Conservation (phyloP, 2,113 vertebrate genomes). For the Acrocephalus arundinaceus region DNA sequence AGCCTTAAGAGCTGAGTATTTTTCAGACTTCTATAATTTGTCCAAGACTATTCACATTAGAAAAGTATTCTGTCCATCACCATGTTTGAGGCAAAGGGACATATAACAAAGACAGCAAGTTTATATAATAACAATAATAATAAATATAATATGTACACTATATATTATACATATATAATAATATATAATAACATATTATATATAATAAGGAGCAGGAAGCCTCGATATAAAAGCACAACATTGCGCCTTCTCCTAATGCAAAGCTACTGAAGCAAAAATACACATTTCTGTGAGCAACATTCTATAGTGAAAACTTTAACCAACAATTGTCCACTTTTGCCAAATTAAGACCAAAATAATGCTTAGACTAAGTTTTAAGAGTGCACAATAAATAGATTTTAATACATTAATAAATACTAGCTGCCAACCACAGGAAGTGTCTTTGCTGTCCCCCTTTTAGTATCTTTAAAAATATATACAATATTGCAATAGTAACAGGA, state of each 20-base stretch:
- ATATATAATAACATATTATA: neutral
- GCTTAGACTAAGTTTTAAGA: neutral
- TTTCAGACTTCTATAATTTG: neutral
- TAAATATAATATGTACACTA: neutral
- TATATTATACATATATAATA: neutral
- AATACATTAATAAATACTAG: neutral
- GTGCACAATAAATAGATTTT: neutral
- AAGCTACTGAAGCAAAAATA: neutral
- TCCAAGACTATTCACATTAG: neutral
- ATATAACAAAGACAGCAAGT: neutral
- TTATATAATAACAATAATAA: neutral
- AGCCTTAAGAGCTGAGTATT: neutral
- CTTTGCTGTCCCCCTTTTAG: neutral
- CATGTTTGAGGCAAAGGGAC: neutral
- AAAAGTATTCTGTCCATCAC: neutral
- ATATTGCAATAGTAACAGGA: neutral
- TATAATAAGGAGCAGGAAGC: neutral
- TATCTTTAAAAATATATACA: neutral
- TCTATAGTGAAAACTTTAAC: neutral
- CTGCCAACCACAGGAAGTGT: neutral
- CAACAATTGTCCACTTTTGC: neutral
- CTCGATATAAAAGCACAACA: neutral
- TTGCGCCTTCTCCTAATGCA: neutral
- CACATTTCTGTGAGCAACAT: neutral
- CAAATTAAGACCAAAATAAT: neutral